Conservation (phyloP, 2,888 invertebrate species). For the Plutella xylostella region DNA sequence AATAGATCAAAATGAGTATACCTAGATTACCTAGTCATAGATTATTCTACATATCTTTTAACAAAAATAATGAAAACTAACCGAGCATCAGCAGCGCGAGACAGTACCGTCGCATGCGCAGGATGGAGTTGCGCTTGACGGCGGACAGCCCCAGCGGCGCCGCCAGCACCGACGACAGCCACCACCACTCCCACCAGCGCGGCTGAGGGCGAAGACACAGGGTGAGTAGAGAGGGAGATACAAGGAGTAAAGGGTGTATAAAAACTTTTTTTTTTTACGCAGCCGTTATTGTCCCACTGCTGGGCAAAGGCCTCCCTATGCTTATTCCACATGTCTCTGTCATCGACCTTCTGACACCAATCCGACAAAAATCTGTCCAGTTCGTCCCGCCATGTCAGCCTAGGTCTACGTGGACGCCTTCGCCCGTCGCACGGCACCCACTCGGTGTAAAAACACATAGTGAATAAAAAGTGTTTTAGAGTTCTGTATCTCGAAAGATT, state of each 20-base stretch:
- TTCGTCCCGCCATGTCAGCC: not conserved
- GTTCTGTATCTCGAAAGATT: too few species aligned
- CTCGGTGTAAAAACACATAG: too few species aligned
- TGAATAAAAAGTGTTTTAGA: too few species aligned
- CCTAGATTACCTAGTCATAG: too few species aligned
- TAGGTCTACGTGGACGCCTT: not conserved
- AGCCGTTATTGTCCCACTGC: not conserved
- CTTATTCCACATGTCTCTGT: not conserved
- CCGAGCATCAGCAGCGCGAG: not conserved
- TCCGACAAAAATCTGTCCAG: not conserved
- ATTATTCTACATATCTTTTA: too few species aligned
- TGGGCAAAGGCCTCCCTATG: not conserved
- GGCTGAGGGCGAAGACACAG: slow-evolving; percentile 68
- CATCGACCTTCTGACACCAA: not conserved
- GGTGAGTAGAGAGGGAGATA: not conserved
- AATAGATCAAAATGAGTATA: too few species aligned
- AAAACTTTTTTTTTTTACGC: too few species aligned
- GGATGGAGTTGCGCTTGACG: slow-evolving; percentile 84
- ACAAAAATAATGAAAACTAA: too few species aligned
- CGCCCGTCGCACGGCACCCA: too few species aligned
- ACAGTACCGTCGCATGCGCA: slow-evolving; percentile 82
- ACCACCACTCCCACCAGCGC: slow-evolving; percentile 93
- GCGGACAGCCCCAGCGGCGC: slow-evolving; percentile 90
- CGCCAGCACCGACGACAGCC: slow-evolving; percentile 86
- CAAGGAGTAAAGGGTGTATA: too few species aligned